A percentile compares a stretch with the other conserved stretches of the same genome.
phyloP scores from a whole-genome alignment of 2,113 vertebrate genomes.

The Stigmatopora nigra region DNA sequence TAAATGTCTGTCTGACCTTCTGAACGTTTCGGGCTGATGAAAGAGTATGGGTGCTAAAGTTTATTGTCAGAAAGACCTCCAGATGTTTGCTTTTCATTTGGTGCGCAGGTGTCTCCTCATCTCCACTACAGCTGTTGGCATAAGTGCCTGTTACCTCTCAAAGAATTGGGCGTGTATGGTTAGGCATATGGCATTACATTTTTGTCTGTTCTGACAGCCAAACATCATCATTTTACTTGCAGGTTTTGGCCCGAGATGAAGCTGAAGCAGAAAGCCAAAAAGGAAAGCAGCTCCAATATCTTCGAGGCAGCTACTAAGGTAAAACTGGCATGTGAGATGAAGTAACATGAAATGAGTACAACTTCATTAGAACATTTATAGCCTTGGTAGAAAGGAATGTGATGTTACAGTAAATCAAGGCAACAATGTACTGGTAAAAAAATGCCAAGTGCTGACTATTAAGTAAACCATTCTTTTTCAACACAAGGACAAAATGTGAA shows the following conservation, averaged over 20 bases:
- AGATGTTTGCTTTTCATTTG: slow-evolving; percentile 73
- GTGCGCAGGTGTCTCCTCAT: slow-evolving; percentile 69
- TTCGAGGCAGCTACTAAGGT: slow-evolving; percentile 50
- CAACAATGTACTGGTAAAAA: slow-evolving; percentile 68
- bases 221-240: slow-evolving; percentile 64
- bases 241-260: slow-evolving; percentile 61
- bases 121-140: slow-evolving; percentile 65
- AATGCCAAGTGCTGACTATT: slow-evolving; percentile 67
- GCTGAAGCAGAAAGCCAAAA: slow-evolving; percentile 47
- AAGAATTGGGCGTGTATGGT: slow-evolving; percentile 64
- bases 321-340: slow-evolving; percentile 30
- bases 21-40: slow-evolving; percentile 50
- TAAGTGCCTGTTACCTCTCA: slow-evolving; percentile 52
- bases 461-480: slow-evolving; percentile 61
- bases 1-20: slow-evolving; percentile 60
- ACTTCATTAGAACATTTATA: slow-evolving; percentile 60
- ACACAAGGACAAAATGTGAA: slow-evolving; percentile 60
- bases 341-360: slow-evolving; percentile 34
- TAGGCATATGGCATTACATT: slow-evolving; percentile 63
- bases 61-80: slow-evolving; percentile 50
- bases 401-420: slow-evolving; percentile 68
- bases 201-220: slow-evolving; percentile 68
- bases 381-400: slow-evolving; percentile 51
- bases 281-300: slow-evolving; percentile 56
- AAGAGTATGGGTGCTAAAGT: slow-evolving; percentile 45